Percentiles rank a stretch among this genome's conserved stretches.
Evolutionary conservation across 2,888 invertebrate genomes (phyloP).

Genomic region (Gymnosoma rotundatum): DNA sequence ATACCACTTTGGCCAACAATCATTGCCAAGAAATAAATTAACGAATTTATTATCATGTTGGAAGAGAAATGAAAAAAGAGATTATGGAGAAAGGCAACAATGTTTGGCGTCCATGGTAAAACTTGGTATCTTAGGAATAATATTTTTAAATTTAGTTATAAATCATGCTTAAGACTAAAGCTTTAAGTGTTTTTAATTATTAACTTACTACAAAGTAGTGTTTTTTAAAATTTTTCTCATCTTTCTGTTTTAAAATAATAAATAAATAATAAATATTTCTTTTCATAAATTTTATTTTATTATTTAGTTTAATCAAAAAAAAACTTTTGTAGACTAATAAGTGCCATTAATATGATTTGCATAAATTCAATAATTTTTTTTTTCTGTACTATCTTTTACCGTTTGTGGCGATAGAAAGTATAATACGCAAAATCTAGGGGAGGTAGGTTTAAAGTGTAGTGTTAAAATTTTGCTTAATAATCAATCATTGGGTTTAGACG

Average conservation of each 20-base stretch:
- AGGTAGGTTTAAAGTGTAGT: no score
- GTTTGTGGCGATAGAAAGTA: no score
- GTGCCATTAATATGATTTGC: no score
- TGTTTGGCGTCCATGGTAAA: constrained; percentile 73
- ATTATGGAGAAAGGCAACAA: constrained; percentile 43
- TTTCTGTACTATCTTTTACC: no score
- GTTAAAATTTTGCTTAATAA: no score
- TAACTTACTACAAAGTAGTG: constrained; percentile 46
- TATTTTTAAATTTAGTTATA: constrained; percentile 31
- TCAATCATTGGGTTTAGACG: no score
- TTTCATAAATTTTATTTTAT: constrained; percentile 53
- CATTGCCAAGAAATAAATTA: neutral
- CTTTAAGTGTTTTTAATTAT: constrained; percentile 54
- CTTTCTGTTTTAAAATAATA: constrained; percentile 34
- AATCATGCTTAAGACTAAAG: constrained; percentile 65
- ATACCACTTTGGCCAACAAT: neutral
- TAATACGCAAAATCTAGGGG: no score
- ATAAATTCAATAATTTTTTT: no score
- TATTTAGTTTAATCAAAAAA: constrained; percentile 42
- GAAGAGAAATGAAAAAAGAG: constrained; percentile 41
- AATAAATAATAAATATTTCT: constrained; percentile 40
- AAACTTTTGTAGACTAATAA: no score
- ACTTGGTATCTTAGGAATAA: neutral
- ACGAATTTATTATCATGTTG: constrained; percentile 33
- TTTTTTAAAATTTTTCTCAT: neutral